A percentile compares a stretch with the other conserved stretches of the same genome.
These are phyloP conservation scores for Willisornis vidua DNA, from an alignment of 2,113 vertebrate species.

Conservation along the genomic window DNA sequence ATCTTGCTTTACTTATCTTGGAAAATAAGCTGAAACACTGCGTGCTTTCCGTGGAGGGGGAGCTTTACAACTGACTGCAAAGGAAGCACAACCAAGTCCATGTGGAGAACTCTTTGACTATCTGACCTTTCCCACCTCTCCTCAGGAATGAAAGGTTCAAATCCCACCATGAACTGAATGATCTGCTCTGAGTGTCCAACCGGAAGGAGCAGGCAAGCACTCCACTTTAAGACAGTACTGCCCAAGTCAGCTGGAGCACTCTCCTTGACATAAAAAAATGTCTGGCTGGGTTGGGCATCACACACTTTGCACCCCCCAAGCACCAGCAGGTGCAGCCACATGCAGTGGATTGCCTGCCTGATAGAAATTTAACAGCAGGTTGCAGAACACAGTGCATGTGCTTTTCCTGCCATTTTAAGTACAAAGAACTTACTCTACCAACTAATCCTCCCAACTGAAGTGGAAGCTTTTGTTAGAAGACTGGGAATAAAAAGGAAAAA, in stretches of 20 bases:
- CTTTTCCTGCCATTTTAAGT: neutral
- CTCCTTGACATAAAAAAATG: neutral
- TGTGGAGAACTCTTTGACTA: neutral
- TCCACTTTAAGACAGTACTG: neutral
- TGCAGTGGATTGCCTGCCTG: accelerated
- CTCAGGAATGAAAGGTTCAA: neutral
- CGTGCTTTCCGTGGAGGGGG: neutral
- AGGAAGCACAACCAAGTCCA: neutral
- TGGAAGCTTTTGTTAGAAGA: neutral
- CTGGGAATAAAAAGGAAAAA: neutral
- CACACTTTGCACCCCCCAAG: neutral
- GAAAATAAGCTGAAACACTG: neutral
- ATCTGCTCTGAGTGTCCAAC: neutral
- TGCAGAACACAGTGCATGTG: neutral
- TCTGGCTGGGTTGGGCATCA: neutral
- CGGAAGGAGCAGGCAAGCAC: neutral
- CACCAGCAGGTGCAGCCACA: neutral
- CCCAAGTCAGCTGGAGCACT: neutral
- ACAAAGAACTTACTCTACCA: neutral
- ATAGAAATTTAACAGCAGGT: neutral
- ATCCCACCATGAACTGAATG: neutral
- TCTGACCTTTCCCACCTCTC: neutral
- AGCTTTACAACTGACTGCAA: neutral
- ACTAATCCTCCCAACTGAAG: neutral
- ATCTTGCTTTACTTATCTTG: neutral